These are phyloP conservation scores for Xestia c-nigrum DNA, from an alignment of 2,888 invertebrate species.

Conservation along the genomic window DNA sequence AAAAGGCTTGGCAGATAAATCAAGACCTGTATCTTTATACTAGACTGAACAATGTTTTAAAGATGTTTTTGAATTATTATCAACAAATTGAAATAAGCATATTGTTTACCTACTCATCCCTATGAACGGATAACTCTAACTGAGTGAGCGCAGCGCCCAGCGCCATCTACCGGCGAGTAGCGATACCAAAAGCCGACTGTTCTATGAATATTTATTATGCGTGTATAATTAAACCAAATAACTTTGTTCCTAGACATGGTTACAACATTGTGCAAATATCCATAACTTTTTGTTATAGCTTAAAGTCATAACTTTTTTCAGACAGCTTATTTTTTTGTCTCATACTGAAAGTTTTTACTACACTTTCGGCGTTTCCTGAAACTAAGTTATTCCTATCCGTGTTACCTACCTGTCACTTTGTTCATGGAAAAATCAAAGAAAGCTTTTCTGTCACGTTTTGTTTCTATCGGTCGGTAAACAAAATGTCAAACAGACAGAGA, in stretches of 20 bases:
- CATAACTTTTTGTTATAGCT: no score
- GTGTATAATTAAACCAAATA: neutral
- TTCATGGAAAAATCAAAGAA: no score
- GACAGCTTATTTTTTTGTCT: no score
- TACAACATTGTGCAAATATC: neutral
- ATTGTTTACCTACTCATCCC: slow-evolving; percentile 20
- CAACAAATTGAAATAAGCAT: neutral
- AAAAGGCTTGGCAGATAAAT: neutral
- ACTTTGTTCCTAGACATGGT: neutral
- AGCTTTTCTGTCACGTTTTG: no score
- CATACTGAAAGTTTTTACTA: no score
- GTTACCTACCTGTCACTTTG: no score
- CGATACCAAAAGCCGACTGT: neutral
- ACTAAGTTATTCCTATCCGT: no score
- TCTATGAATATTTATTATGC: neutral
- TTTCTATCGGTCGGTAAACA: no score
- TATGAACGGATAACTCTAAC: slow-evolving; percentile 44
- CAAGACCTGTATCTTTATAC: neutral
- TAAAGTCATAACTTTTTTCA: no score
- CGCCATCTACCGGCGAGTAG: slow-evolving; percentile 68
- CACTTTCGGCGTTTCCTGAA: no score
- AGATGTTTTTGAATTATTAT: slow-evolving; percentile 6
- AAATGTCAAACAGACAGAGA: no score
- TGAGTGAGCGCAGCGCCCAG: slow-evolving; percentile 32
- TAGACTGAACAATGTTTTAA: neutral